phyloP scores from a whole-genome alignment of 2,888 invertebrate species.

The Agrochola lota region DNA sequence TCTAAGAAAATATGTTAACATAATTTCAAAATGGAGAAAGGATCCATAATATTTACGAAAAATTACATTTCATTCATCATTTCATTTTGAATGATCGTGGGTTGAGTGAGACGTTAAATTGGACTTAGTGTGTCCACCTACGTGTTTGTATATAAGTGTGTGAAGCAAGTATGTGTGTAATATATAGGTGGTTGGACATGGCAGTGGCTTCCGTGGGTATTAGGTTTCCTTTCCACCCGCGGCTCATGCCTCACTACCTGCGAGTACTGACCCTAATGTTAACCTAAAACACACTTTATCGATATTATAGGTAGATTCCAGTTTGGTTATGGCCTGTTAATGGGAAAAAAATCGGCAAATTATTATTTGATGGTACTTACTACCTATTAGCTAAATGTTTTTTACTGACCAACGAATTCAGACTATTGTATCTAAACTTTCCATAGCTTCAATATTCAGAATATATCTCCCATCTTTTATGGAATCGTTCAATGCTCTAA shows the following conservation, averaged over 20 bases:
- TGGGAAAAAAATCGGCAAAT: background rate
- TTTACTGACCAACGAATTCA: background rate
- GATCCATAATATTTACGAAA: constrained; percentile 44
- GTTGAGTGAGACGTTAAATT: constrained; percentile 61
- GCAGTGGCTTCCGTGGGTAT: constrained; percentile 83
- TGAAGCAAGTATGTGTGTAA: background rate
- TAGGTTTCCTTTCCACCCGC: constrained; percentile 77
- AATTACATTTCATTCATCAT: constrained; percentile 53
- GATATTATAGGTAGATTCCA: constrained; percentile 3
- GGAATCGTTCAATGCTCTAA: background rate
- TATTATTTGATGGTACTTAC: constrained; percentile 13
- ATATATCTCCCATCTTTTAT: background rate
- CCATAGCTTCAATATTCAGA: background rate
- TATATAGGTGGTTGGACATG: constrained; percentile 61
- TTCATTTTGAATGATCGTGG: constrained; percentile 55
- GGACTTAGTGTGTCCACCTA: constrained; percentile 40
- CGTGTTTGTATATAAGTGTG: constrained; percentile 24
- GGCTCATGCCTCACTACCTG: constrained; percentile 74
- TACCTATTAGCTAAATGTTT: constrained; percentile 9
- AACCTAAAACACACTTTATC: constrained; percentile 25
- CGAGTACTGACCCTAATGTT: constrained; percentile 62
- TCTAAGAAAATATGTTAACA: background rate
- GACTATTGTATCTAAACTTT: background rate
- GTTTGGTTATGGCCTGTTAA: background rate
- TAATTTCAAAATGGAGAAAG: constrained; percentile 22